These are phyloP conservation scores for Sepiola atlantica DNA, from an alignment of 2,888 invertebrate genomes.

Conservation along the genomic window DNA sequence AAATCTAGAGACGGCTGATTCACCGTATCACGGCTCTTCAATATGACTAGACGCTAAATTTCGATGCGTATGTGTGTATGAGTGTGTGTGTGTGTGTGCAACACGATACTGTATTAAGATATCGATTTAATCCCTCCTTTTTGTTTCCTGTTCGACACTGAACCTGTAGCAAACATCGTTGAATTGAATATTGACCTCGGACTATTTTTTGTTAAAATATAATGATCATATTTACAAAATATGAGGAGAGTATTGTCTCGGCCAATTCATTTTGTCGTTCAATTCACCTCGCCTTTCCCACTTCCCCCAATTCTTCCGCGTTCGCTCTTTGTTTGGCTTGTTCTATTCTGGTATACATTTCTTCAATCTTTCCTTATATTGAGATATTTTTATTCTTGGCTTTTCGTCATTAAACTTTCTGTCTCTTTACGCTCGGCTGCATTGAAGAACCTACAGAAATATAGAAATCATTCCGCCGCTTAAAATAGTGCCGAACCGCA, in stretches of 20 bases:
- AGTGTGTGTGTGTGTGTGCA: too few species aligned
- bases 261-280: background rate
- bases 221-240: background rate
- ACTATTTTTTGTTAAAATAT: background rate
- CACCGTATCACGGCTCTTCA: too few species aligned
- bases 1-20: too few species aligned
- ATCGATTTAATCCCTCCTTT: too few species aligned
- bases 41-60: too few species aligned
- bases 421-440: background rate
- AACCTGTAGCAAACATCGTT: background rate
- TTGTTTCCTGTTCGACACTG: too few species aligned
- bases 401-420: constrained; percentile 1
- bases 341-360: background rate
- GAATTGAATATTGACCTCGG: background rate
- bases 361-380: background rate
- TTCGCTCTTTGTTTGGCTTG: background rate
- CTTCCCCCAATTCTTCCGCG: background rate
- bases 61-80: too few species aligned
- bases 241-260: background rate
- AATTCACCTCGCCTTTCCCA: background rate
- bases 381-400: background rate
- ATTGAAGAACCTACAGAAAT: background rate
- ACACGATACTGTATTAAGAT: too few species aligned
- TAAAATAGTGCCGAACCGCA: background rate
- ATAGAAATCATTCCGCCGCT: background rate